Conservation (phyloP, 2,888 invertebrate species). For the Athripsodes cinereus region DNA sequence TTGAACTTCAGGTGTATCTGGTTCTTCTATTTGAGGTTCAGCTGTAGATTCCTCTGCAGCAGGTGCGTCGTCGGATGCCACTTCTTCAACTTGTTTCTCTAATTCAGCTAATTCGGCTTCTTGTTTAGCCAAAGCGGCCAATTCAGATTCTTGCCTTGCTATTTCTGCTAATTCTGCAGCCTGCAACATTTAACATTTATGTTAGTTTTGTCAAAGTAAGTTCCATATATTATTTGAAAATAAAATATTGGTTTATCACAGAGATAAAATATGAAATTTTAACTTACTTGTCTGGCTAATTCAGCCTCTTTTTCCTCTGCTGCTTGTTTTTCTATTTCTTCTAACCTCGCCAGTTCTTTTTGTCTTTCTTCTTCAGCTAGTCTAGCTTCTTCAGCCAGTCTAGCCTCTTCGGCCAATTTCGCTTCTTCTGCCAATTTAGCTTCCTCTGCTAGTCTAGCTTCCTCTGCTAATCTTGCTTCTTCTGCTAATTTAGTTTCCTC, state of each 20-base stretch:
- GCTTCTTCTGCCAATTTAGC: conserved; percentile 44
- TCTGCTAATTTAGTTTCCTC: conserved; percentile 41
- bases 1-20: conserved; percentile 38
- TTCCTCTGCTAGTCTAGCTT: conserved; percentile 45
- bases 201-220: too few relatives aligned
- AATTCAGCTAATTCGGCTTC: conserved; percentile 40
- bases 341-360: conserved; percentile 47
- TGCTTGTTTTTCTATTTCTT: conserved; percentile 55
- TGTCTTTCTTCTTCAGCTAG: conserved; percentile 38
- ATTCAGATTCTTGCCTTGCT: conserved; percentile 52
- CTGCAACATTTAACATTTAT: too few relatives aligned
- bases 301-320: conserved; percentile 61
- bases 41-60: conserved; percentile 30
- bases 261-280: too few relatives aligned
- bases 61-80: conserved; percentile 30
- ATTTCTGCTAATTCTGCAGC: conserved; percentile 65
- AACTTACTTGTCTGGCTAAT: conserved; percentile 62
- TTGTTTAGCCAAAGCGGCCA: conserved; percentile 54
- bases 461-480: conserved; percentile 40
- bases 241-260: too few relatives aligned
- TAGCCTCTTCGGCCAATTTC: conserved; percentile 38
- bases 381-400: conserved; percentile 40
- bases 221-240: too few relatives aligned
- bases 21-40: conserved; percentile 46
- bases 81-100: conserved; percentile 33